Evolutionary conservation across 2,888 invertebrate species (phyloP), one percentile per base, ranked within the genome.

Genomic region (Agrochola circellaris): DNA sequence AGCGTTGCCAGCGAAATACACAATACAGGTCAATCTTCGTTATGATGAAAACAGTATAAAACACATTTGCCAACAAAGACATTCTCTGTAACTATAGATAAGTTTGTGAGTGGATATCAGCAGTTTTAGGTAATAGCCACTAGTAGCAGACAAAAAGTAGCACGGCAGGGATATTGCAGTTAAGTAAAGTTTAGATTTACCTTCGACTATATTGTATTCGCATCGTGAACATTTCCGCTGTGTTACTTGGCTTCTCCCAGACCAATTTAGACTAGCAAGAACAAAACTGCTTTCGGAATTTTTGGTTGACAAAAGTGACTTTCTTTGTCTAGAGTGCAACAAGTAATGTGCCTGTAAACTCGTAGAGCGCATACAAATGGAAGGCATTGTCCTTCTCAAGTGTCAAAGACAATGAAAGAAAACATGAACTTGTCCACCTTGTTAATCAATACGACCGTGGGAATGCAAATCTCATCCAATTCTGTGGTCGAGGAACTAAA

Each of bases 1-100:
- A 90, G 89, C 85, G 58, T 75, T 79, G 79, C 82, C 85, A 86
- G 89, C 61, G 74, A 83, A 82, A 79, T 76, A 74, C 70, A 54
- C 23, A 17, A 61, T n/a, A 34, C 60, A 78, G 48, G 42, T 73
- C 64, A 64, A 68, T 56, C 42, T 72, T 61, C 20, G 51, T 64
- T 73, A 61, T 67, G 70, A 73, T 69, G 73, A 65, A 68, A 74
- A 69, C 71, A 68, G 51, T 34, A 56, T 62, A 69, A 60, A 71
- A 68, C 56, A 8, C 26, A 64, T 67, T 82, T 51, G 51, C 62
- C 2, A 51, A 62, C 38, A 30, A n/a, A 65, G 30, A 26, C 20
- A 45, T 60, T 82, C 9, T 68, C 51, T 13, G 20, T n/a, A 38
- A 51, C 9, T 66, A 30, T 13, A 58, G 42, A 51, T 23, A 51